A percentile compares a stretch with the other conserved stretches of the same genome.
Conservation (phyloP, 1,140 invertebrate genomes). For the Cotesia chilonis region DNA sequence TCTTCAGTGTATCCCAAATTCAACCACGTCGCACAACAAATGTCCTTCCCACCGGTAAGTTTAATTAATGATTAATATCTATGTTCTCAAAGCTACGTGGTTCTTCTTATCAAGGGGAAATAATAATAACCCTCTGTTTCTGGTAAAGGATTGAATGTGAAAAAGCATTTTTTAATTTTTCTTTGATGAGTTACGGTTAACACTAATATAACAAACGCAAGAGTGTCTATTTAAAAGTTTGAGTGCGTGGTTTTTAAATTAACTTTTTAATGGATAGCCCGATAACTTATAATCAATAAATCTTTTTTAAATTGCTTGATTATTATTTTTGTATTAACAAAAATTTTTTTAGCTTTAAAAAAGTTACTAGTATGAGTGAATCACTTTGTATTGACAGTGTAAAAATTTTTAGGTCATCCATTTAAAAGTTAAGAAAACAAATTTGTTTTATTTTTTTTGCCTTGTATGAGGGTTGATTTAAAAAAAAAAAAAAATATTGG, state of each 20-base stretch:
- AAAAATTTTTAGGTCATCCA: too few relatives aligned
- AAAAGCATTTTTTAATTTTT: slow-evolving; percentile 19
- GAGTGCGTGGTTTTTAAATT: slow-evolving; percentile 3
- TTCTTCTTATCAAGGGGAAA: slow-evolving; percentile 12
- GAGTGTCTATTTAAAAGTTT: slow-evolving; percentile 30
- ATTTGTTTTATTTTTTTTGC: slow-evolving; percentile 21
- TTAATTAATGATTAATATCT: slow-evolving; percentile 3
- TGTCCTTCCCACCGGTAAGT: slow-evolving; percentile 68
- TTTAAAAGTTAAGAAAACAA: too few relatives aligned
- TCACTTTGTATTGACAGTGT: too few relatives aligned
- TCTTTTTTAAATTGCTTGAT: too few relatives aligned
- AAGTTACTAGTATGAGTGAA: too few relatives aligned
- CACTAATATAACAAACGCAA: slow-evolving; percentile 30
- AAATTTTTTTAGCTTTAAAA: too few relatives aligned
- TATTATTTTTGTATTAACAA: too few relatives aligned
- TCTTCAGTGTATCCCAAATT: slow-evolving; percentile 67
- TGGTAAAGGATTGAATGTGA: slow-evolving; percentile 28
- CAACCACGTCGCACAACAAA: slow-evolving; percentile 67
- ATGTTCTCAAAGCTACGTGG: slow-evolving; percentile 8
- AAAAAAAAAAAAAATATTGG: slow-evolving; percentile 24
- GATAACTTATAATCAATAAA: too few relatives aligned
- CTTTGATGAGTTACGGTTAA: slow-evolving; percentile 33
- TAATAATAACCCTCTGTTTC: slow-evolving; percentile 18
- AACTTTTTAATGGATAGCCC: too few relatives aligned
- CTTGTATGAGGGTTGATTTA: slow-evolving; percentile 9